These are phyloP conservation scores for Pseudomyrmex dendroicus DNA, from an alignment of 1,140 invertebrate species.

Conservation along the genomic window DNA sequence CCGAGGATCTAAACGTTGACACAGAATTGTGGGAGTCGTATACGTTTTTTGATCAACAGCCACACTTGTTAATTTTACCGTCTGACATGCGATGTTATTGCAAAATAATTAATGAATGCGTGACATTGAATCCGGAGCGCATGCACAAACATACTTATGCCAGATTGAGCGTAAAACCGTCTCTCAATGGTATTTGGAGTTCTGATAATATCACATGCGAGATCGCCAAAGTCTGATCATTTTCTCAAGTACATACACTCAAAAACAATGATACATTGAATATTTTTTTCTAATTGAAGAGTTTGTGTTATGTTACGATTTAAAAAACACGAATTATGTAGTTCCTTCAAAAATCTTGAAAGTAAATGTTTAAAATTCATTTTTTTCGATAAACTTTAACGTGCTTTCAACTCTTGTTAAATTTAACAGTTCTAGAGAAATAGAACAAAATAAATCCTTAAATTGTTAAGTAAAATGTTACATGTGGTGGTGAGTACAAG, in stretches of 20 bases:
- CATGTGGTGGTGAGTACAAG: no score
- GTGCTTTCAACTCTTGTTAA: background rate
- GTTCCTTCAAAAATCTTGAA: background rate
- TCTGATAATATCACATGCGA: constrained; percentile 79
- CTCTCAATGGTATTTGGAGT: constrained; percentile 73
- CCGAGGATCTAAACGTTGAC: constrained; percentile 89
- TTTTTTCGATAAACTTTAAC: background rate
- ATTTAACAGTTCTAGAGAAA: no score
- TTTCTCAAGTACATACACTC: background rate
- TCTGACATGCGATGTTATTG: constrained; percentile 94
- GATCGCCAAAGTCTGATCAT: constrained; percentile 79
- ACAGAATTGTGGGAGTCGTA: constrained; percentile 89
- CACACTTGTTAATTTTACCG: constrained; percentile 93
- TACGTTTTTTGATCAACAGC: constrained; percentile 88
- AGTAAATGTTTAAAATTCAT: background rate
- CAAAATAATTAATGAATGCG: constrained; percentile 91
- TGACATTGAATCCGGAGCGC: constrained; percentile 94
- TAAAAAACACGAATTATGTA: background rate
- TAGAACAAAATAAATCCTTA: background rate
- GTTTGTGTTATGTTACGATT: background rate
- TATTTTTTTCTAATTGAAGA: background rate
- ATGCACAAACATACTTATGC: constrained; percentile 90
- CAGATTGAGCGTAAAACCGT: constrained; percentile 82
- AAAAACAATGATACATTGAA: background rate
- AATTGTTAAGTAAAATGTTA: background rate